Evolutionary conservation across 2,113 vertebrate genomes (phyloP).

Genomic region (Emberiza fucata): DNA sequence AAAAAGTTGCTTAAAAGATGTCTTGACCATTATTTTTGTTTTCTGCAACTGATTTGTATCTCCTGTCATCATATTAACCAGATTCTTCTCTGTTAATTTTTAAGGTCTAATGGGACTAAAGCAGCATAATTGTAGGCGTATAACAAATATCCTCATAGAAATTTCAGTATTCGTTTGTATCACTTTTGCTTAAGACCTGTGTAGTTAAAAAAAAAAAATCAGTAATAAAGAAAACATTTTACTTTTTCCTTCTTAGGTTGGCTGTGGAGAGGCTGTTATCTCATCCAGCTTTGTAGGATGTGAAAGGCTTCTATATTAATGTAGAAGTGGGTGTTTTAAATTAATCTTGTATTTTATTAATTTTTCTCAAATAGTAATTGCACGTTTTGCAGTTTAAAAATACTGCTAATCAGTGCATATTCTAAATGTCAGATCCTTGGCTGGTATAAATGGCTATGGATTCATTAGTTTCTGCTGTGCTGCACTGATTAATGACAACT

Average conservation of each 20-base stretch:
- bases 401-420: slow-evolving; percentile 1
- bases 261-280: background rate
- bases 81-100: background rate
- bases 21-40: background rate
- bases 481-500: slow-evolving; percentile 2
- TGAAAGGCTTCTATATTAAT: background rate
- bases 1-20: background rate
- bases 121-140: background rate
- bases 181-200: background rate
- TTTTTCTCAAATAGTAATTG: slow-evolving; percentile 1
- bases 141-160: background rate
- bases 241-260: background rate
- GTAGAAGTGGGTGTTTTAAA: background rate
- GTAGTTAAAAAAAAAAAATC: background rate
- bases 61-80: background rate
- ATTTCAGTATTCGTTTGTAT: background rate
- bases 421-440: slow-evolving; percentile 7
- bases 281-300: background rate
- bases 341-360: background rate
- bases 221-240: background rate
- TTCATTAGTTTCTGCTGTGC: slow-evolving; percentile 28
- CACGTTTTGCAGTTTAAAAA: slow-evolving; percentile 21
- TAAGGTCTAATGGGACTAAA: background rate
- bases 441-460: background rate
- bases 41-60: background rate